Base-by-base conservation (phyloP, 92 coral and sea anemone genomes). In the Umimayanthus kanabou region DNA sequence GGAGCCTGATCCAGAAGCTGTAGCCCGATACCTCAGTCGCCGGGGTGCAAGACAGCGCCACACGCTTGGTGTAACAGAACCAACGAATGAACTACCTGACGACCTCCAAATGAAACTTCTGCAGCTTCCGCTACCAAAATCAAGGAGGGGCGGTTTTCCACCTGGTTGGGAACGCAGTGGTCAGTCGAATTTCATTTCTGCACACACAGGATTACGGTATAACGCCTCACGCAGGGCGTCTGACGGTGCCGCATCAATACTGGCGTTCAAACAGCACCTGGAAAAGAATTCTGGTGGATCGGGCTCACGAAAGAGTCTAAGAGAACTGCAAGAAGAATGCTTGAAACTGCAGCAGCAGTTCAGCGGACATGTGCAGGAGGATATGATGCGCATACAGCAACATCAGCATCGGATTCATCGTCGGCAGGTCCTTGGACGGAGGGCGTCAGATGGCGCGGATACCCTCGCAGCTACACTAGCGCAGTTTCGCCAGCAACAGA, bases 1-100 rank as follows among this genome's bases (percentile, higher is more conserved):
- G 77, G 99, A 97, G 79, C 99, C 99, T 1, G 99, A 97, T 77
- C 97, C 96, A 22, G 99, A 97, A 69, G 98, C 98, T 16, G 94
- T 97, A 39, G 99, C 97, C 8, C 95, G 97, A 15, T 97, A 97
- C 87, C 82, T 97, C 88, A 92, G 93, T 70, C 83, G 93, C 87
- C 96, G 99, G 29, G 99, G 99, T 40, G 92, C 94, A 67, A 89
- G 95, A 72, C 96, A 97, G 74, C 95, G 99, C 43, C 99, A 97
- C 93, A 97, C 99, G 15, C 89, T 94, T 1, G 98, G 97, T 11
- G 95, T 93, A 45, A 92, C 91, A 49, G 93, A 92, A 58, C 94
- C 96, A 28, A 92, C 98, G 47, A 90, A 93, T 80, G 99, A 97
- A 84, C 93, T 97, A 66, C 95, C 99, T 29, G 96, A 94, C 23